These are phyloP conservation scores for Octodonta nipae DNA, from an alignment of 2,888 invertebrate species.

Conservation along the genomic window DNA sequence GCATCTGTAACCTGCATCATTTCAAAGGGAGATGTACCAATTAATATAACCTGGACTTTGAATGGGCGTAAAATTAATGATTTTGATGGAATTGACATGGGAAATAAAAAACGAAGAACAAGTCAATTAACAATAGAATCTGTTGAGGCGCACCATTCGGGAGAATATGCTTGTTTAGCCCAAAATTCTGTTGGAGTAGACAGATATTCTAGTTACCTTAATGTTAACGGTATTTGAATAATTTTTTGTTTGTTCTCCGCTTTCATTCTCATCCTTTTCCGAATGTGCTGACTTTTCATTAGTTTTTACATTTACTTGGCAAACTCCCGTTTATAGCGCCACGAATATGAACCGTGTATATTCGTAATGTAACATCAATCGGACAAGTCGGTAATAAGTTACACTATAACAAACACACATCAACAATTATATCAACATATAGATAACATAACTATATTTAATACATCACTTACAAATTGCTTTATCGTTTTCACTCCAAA, in stretches of 20 bases:
- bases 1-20: constrained; percentile 48
- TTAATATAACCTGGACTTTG: constrained; percentile 56
- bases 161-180: constrained; percentile 48
- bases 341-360: too few species aligned
- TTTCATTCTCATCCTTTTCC: not conserved
- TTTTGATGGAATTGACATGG: constrained; percentile 42
- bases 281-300: too few species aligned
- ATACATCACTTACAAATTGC: too few species aligned
- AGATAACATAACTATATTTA: too few species aligned
- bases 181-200: constrained; percentile 49
- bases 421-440: too few species aligned
- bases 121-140: constrained; percentile 47
- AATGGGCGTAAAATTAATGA: constrained; percentile 37
- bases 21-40: constrained; percentile 64
- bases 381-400: too few species aligned
- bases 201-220: constrained; percentile 47
- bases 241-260: constrained; percentile 3
- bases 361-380: too few species aligned
- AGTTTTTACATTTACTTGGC: too few species aligned
- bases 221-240: constrained; percentile 48
- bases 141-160: constrained; percentile 45
- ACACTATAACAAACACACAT: too few species aligned
- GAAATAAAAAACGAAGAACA: constrained; percentile 46
- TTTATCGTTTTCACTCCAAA: too few species aligned
- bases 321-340: too few species aligned